Percentiles rank a stretch among this genome's conserved stretches.
Conservation (phyloP, 2,888 invertebrate species). For the Pheosia gnoma region DNA sequence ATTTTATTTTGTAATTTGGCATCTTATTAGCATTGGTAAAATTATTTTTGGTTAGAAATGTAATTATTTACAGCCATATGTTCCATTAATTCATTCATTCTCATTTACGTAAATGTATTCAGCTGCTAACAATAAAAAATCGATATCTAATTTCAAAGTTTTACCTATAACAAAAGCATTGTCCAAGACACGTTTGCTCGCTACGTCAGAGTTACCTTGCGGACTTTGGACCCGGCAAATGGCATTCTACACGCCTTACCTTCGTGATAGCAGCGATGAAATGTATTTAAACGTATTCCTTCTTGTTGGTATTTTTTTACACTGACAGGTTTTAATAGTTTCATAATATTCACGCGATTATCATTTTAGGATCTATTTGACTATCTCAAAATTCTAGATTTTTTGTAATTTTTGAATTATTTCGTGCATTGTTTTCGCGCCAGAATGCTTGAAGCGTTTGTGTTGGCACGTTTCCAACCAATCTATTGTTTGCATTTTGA, state of each 20-base stretch:
- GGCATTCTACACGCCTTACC: constrained; percentile 61
- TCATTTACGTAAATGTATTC: neutral
- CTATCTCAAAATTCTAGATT: neutral
- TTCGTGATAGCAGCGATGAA: constrained; percentile 50
- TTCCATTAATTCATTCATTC: neutral
- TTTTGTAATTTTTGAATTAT: neutral
- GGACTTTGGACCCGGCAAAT: constrained; percentile 81
- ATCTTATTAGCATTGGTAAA: neutral
- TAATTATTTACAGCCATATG: neutral
- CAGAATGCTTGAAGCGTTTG: constrained; percentile 36
- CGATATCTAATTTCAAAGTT: constrained; percentile 30
- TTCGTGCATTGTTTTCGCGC: constrained; percentile 42
- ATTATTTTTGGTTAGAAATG: too few species aligned
- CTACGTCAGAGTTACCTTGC: constrained; percentile 68
- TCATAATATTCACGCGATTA: neutral
- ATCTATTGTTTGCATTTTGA: constrained; percentile 32
- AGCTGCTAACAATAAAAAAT: constrained; percentile 1
- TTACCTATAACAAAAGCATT: constrained; percentile 53
- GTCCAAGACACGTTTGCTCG: constrained; percentile 62
- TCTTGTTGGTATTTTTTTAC: neutral
- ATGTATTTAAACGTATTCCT: constrained; percentile 18
- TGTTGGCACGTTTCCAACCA: constrained; percentile 51
- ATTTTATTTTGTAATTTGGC: neutral
- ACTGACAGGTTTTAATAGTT: neutral
- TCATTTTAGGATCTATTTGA: too few species aligned